Conservation (phyloP, 2,888 invertebrate species). For the Muschampia plurimacula region DNA sequence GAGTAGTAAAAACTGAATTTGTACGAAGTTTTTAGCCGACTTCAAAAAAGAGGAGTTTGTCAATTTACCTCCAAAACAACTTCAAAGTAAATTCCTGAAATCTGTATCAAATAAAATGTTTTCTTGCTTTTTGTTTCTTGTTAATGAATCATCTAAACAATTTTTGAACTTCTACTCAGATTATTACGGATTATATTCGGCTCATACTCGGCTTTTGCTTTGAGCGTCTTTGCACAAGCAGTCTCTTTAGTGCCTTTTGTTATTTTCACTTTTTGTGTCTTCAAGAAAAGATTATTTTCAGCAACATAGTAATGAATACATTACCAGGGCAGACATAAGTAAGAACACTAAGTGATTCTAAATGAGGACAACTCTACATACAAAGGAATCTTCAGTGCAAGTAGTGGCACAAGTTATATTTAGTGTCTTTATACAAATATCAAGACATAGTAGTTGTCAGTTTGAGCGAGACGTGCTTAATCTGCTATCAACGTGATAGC, state of each 20-base stretch:
- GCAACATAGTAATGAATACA: not conserved
- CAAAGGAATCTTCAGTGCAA: not conserved
- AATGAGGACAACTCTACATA: not conserved
- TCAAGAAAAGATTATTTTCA: not conserved
- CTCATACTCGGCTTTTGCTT: too few species aligned
- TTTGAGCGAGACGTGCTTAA: conserved; percentile 25
- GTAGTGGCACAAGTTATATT: not conserved
- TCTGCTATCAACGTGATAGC: conserved; percentile 16
- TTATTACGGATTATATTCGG: too few species aligned
- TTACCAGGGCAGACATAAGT: not conserved
- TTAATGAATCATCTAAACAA: too few species aligned
- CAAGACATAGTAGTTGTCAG: conserved; percentile 19
- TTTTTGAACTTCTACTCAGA: too few species aligned
- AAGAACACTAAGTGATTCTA: not conserved
- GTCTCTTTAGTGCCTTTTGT: not conserved
- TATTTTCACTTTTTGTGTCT: not conserved
- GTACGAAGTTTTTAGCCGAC: too few species aligned
- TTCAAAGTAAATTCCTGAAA: too few species aligned
- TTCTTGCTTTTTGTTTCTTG: too few species aligned
- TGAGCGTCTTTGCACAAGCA: not conserved
- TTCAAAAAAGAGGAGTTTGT: too few species aligned
- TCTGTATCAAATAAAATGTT: too few species aligned
- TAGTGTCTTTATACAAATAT: not conserved
- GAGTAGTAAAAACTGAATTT: too few species aligned
- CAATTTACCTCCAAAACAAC: too few species aligned